Evolutionary conservation across 2,888 invertebrate species (phyloP).

Genomic region (Poecilus cupreus): DNA sequence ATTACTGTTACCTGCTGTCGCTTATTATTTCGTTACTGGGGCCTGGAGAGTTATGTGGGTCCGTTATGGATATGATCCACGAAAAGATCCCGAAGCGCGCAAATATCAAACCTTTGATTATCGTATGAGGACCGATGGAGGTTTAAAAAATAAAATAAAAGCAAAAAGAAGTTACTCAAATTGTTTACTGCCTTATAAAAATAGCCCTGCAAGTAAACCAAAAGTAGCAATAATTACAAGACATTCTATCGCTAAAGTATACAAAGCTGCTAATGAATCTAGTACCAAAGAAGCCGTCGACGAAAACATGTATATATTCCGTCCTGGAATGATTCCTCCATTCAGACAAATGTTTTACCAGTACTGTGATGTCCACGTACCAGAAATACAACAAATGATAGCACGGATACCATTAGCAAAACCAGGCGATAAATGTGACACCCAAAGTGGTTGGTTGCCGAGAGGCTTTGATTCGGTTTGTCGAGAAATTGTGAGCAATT

Average conservation of each 20-base stretch:
- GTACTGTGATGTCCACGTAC: conserved; percentile 87
- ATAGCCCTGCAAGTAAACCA: conserved; percentile 66
- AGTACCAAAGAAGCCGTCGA: conserved; percentile 69
- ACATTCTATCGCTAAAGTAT: conserved; percentile 62
- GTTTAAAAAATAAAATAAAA: conserved; percentile 73
- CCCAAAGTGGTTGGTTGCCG: conserved; percentile 87
- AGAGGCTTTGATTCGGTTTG: conserved; percentile 81
- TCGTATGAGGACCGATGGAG: conserved; percentile 80
- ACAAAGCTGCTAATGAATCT: conserved; percentile 69
- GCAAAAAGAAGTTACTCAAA: conserved; percentile 74
- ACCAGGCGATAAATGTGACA: conserved; percentile 79
- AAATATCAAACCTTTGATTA: conserved; percentile 94
- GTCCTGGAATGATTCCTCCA: conserved; percentile 84
- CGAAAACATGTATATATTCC: conserved; percentile 77
- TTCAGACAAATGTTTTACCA: conserved; percentile 93
- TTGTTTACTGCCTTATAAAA: conserved; percentile 72
- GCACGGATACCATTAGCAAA: conserved; percentile 79
- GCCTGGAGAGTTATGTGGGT: conserved; percentile 97
- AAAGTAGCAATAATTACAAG: conserved; percentile 65
- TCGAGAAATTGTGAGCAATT: conserved; percentile 82
- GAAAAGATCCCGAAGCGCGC: conserved; percentile 84
- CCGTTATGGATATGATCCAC: conserved; percentile 92
- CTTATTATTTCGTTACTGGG: conserved; percentile 90
- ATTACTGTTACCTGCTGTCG: conserved; percentile 86
- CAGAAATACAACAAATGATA: conserved; percentile 87